Evolutionary conservation across 1,140 invertebrate species (phyloP).

Genomic region (Apocrypta bakeri): DNA sequence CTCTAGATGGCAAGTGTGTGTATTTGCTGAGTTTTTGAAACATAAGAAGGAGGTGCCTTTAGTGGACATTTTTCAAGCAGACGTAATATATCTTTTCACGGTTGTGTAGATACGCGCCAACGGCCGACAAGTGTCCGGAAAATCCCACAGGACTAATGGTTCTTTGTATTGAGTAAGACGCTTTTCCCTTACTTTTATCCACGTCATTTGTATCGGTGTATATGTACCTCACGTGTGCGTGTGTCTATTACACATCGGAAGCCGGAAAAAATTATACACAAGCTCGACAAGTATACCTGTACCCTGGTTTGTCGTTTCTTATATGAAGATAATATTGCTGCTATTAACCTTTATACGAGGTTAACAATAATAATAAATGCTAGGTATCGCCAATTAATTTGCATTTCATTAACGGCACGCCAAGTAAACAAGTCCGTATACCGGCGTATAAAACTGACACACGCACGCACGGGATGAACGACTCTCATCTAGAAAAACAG

Average conservation of each 20-base stretch:
- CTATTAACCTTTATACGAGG: background rate
- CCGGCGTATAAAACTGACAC: background rate
- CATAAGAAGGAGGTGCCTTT: background rate
- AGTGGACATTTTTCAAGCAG: slow-evolving; percentile 35
- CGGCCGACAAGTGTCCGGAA: slow-evolving; percentile 37
- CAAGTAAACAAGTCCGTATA: too few species aligned
- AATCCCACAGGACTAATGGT: slow-evolving; percentile 47
- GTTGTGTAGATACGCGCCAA: background rate
- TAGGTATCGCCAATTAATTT: background rate
- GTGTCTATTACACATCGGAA: background rate
- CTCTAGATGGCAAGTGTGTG: too few species aligned
- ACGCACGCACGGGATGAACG: too few species aligned
- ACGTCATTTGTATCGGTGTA: background rate
- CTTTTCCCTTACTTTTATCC: background rate
- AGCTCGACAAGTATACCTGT: background rate
- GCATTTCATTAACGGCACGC: background rate
- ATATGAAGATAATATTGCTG: background rate
- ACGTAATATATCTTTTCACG: slow-evolving; percentile 35
- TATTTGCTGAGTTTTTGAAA: too few species aligned
- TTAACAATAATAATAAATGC: background rate
- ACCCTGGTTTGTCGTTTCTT: too few species aligned
- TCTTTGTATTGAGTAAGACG: slow-evolving; percentile 1
- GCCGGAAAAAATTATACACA: background rate
- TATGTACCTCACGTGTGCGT: too few species aligned
- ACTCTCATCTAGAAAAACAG: background rate